Percentiles rank a stretch among this genome's conserved stretches.
Conservation (phyloP, 1,140 invertebrate genomes). For the Formica exsecta region DNA sequence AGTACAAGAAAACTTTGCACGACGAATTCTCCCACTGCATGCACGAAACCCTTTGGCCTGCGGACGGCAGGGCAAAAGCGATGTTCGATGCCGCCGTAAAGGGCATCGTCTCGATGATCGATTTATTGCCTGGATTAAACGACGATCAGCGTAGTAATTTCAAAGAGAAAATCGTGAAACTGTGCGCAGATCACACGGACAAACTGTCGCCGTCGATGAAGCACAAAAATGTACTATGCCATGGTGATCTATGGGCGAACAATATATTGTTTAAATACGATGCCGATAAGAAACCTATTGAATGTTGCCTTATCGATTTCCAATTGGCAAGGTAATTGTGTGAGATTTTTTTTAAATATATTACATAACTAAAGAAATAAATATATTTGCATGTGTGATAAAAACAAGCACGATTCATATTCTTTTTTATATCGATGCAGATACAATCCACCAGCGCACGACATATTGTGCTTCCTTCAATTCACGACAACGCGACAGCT, state of each 20-base stretch:
- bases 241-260: slow-evolving; percentile 90
- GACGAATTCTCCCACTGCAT: slow-evolving; percentile 86
- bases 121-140: slow-evolving; percentile 70
- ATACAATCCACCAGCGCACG: slow-evolving; percentile 87
- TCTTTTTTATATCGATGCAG: slow-evolving; percentile 66
- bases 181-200: slow-evolving; percentile 67
- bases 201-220: slow-evolving; percentile 85
- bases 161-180: slow-evolving; percentile 63
- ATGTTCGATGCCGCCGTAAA: slow-evolving; percentile 78
- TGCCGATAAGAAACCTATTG: slow-evolving; percentile 78
- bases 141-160: slow-evolving; percentile 62
- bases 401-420: too few relatives aligned
- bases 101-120: slow-evolving; percentile 77
- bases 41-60: slow-evolving; percentile 87
- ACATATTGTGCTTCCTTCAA: slow-evolving; percentile 84
- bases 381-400: neutral
- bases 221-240: slow-evolving; percentile 87
- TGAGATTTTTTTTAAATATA: slow-evolving; percentile 10
- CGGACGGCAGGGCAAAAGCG: slow-evolving; percentile 73
- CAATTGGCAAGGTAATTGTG: slow-evolving; percentile 87
- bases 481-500: slow-evolving; percentile 77
- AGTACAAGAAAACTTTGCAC: slow-evolving; percentile 81
- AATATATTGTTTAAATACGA: slow-evolving; percentile 89
- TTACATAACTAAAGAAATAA: neutral
- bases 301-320: slow-evolving; percentile 88